Evolutionary conservation across 2,888 invertebrate species (phyloP), one percentile per base, ranked within the genome.

Genomic region (Mimachlamys varia): DNA sequence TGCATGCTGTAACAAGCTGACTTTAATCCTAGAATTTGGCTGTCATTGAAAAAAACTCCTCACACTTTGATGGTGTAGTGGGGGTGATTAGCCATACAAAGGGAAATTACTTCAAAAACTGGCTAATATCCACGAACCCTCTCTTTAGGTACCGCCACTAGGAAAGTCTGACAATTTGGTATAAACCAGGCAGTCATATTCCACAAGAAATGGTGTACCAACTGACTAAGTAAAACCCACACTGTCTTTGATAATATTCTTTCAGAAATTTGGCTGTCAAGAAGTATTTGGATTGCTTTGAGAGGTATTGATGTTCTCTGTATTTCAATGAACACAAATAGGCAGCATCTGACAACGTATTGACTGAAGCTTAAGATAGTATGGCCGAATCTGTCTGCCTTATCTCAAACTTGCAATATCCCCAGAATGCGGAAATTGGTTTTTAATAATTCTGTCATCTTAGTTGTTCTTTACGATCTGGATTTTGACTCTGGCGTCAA

Each of bases 381-480:
- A 76, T 76, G 27, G 33, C 76, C 76, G 17, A 76, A 76, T 33
- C 76, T 76, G 76, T 33, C 76, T 27, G 76, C 12, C 76, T 76
- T 5, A 33, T 76, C 76, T 27, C 76, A 76, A 76, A 33, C 76
- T 33, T 76, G 33, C 17, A 76, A 76, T 76, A 76, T 76, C 76
- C 33, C 33, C 15, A 33, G 76, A 76, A 76, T 76, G 27, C 76
- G 33, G 76, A 76, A 76, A 76, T 76, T 76, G 76, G 76, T 76
- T 76, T 76, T 76, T 76, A 76, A 76, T 76, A 76, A 76, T 76
- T 76, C 76, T 76, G 76, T 76, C 76, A 76, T 76, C 76, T 76
- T 76, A 15, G 76, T 76, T 33, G 76, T 76, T 33, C 76, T 76
- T 76, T 76, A 76, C 7, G 76, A 76, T 76, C 33, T 76, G 76